Evolutionary conservation across 2,888 invertebrate species (phyloP), one percentile per base, ranked within the genome.

Genomic region (Oscheius sp.): DNA sequence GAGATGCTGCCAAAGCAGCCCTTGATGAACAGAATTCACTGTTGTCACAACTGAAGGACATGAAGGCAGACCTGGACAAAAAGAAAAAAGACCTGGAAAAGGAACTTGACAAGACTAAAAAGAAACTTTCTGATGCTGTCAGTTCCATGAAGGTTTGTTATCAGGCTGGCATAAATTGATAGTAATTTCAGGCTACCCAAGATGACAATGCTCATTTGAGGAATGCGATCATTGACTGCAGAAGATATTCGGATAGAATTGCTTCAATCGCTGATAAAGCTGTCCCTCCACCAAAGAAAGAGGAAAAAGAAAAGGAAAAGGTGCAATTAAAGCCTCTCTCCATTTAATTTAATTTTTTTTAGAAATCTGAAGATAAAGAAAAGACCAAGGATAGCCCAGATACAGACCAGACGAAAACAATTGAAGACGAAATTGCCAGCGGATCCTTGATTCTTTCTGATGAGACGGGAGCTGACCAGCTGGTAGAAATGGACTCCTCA

Each of bases 61-160:
- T 78, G 1, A 81, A 80, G 52, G 49, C 64, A 1, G 77, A 74
- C 2, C 68, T 85, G 69, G 85, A 86, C 16, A 87, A 87, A 79
- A 85, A 83, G 63, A 84, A 84, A 74, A 82, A 83, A 49, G 80
- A 84, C 13, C 76, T 87, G 52, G 86, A 87, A 23, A 83, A 84
- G 7, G 87, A 87, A 70, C 75, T 85, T 27, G 83, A 84, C 9
- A 84, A 84, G 49, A 80, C 83, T 25, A 84, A 84, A 69, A 88
- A 87, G 77, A 85, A 85, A 61, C 69, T 87, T 58, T 74, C 83
- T 45, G 88, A 88, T 41, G 78, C 85, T 2, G 35, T 35, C 35
- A 35, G 35, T 35, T 35, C 35, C 3, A 35, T 35, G 35, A 35
- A 35, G 35, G 35, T 35, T 35, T 35, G 35, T 35, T 3, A 35